These are phyloP conservation scores for Neogale vison DNA, from an alignment of 2,113 vertebrate species.

Conservation along the genomic window DNA sequence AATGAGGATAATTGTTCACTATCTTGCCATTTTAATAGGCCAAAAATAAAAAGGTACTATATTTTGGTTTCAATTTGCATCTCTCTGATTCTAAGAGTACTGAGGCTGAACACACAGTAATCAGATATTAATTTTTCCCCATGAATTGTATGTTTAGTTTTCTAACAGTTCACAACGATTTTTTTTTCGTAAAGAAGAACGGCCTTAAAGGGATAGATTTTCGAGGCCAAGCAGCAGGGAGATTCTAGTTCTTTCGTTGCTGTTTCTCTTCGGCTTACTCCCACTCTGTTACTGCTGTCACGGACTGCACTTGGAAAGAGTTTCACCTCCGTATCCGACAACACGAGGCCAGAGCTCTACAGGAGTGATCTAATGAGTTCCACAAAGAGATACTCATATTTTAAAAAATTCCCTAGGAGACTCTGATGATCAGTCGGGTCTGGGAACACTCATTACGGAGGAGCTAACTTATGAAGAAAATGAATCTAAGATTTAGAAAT, in stretches of 20 bases:
- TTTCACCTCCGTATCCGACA: background rate
- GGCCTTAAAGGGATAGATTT: background rate
- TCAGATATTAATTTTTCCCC: background rate
- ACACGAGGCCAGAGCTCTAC: background rate
- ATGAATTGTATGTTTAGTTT: background rate
- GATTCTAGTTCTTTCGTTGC: background rate
- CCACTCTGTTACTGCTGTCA: background rate
- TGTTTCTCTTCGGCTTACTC: background rate
- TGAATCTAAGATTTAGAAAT: slow-evolving; percentile 11
- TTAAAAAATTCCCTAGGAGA: background rate
- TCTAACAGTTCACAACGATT: background rate
- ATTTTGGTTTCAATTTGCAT: slow-evolving; percentile 36
- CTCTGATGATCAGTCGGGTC: background rate
- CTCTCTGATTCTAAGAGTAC: background rate
- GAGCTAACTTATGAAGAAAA: slow-evolving; percentile 20
- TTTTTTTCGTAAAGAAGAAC: background rate
- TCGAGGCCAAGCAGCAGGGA: background rate
- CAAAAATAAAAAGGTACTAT: background rate
- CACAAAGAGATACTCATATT: slow-evolving; percentile 32
- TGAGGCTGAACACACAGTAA: background rate
- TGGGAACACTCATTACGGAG: background rate
- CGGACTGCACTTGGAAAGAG: background rate
- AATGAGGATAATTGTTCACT: background rate
- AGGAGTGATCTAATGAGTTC: background rate
- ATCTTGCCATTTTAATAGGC: background rate